Evolutionary conservation across 1,140 invertebrate genomes (phyloP).

Genomic region (Bemisia tabaci): DNA sequence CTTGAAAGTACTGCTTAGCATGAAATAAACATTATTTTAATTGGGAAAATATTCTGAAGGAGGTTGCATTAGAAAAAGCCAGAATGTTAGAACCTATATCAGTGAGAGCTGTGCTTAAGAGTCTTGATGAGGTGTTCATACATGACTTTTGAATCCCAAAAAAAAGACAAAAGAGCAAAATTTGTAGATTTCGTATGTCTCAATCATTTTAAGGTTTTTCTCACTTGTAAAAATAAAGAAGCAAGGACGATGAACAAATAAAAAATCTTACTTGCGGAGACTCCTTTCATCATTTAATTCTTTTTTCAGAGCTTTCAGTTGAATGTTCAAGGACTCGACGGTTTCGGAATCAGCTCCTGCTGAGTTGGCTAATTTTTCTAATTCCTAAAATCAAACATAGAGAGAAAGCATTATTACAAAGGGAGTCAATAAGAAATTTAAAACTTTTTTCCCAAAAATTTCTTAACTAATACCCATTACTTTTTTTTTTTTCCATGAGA

Average conservation of each 20-base stretch:
- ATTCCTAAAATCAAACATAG: neutral
- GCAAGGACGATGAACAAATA: neutral
- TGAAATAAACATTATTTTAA: too few relatives aligned
- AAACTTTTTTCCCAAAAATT: slow-evolving; percentile 2
- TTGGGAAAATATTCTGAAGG: too few relatives aligned
- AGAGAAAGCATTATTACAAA: neutral
- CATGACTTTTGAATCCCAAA: too few relatives aligned
- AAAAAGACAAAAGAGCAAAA: too few relatives aligned
- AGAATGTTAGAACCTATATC: too few relatives aligned
- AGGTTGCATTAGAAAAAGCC: too few relatives aligned
- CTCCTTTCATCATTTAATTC: slow-evolving; percentile 3
- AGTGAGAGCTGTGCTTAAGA: too few relatives aligned
- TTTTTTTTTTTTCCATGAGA: neutral
- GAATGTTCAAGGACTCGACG: neutral
- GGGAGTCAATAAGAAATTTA: neutral
- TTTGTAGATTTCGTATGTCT: too few relatives aligned
- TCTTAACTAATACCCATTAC: slow-evolving; percentile 3
- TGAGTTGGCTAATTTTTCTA: neutral
- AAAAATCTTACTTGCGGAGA: neutral
- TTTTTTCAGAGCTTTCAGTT: neutral
- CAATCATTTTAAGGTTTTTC: too few relatives aligned
- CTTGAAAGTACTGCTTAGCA: too few relatives aligned
- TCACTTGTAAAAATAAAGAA: too few relatives aligned
- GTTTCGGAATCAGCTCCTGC: neutral
- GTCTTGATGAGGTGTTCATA: too few relatives aligned